Evolutionary conservation across 2,888 invertebrate genomes (phyloP).

Genomic region (Callyntrura sp.): DNA sequence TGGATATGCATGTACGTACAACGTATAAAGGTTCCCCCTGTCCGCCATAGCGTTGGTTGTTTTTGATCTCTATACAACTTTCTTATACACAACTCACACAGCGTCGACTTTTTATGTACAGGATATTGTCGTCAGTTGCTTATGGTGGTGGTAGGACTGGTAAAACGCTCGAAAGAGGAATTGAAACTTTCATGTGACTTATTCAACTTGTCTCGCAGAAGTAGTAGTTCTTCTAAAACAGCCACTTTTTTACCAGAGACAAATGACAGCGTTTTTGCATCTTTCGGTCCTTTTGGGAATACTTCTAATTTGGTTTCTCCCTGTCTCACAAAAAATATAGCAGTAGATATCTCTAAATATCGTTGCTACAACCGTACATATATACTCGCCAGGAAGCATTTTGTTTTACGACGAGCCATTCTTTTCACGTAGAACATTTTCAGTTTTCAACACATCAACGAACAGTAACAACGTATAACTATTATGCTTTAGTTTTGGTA

Average conservation of each 20-base stretch:
- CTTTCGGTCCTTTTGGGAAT: constrained; percentile 48
- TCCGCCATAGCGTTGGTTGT: too few species aligned
- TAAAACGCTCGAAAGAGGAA: not conserved
- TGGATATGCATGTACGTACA: too few species aligned
- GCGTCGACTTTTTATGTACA: not conserved
- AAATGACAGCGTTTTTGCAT: constrained; percentile 5
- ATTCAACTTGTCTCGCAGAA: not conserved
- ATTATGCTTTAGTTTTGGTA: too few species aligned
- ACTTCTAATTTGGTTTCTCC: constrained; percentile 53
- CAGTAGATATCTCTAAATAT: not conserved
- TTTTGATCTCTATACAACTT: not conserved
- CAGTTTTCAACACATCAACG: constrained; percentile 39
- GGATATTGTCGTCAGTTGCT: not conserved
- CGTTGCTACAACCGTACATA: not conserved
- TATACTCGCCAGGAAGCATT: not conserved
- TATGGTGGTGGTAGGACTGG: not conserved
- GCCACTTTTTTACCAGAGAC: constrained; percentile 24
- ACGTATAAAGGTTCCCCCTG: too few species aligned
- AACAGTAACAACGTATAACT: not conserved
- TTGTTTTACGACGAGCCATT: constrained; percentile 3
- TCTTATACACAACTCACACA: not conserved
- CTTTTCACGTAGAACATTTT: not conserved
- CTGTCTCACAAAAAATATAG: not conserved
- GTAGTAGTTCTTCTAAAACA: constrained; percentile 3
- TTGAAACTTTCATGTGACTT: constrained; percentile 3